Conservation (phyloP, 2,113 vertebrate genomes). For the Dicaeum eximium region DNA sequence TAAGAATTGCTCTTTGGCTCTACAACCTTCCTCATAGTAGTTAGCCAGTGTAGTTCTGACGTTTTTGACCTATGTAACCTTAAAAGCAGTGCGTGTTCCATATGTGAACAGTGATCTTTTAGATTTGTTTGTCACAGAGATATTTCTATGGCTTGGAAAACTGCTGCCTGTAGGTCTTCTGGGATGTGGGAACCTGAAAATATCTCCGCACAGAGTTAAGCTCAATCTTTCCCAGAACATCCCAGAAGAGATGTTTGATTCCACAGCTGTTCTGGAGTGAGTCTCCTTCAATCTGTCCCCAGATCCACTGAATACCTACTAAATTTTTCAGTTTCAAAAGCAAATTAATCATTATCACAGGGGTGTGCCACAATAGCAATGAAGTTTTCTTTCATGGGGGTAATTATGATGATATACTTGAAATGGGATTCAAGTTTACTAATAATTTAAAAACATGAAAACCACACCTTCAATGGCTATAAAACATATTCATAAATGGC, state of each 20-base stretch:
- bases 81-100: not conserved
- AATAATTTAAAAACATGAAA: not conserved
- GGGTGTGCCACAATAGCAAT: not conserved
- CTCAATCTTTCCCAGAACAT: not conserved
- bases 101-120: not conserved
- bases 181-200: not conserved
- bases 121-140: too few species aligned
- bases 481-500: not conserved
- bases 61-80: not conserved
- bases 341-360: not conserved
- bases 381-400: not conserved
- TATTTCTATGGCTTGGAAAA: not conserved
- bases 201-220: not conserved
- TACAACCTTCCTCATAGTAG: not conserved
- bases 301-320: not conserved
- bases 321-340: not conserved
- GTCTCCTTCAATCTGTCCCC: not conserved
- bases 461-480: not conserved
- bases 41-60: not conserved
- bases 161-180: not conserved
- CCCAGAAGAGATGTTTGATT: not conserved
- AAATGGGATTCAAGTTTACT: not conserved
- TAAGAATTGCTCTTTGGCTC: not conserved
- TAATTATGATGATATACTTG: not conserved
- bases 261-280: not conserved